A percentile compares a stretch with the other conserved stretches of the same genome.
Conservation (phyloP, 2,888 invertebrate genomes). For the Ecdyonurus torrentis region DNA sequence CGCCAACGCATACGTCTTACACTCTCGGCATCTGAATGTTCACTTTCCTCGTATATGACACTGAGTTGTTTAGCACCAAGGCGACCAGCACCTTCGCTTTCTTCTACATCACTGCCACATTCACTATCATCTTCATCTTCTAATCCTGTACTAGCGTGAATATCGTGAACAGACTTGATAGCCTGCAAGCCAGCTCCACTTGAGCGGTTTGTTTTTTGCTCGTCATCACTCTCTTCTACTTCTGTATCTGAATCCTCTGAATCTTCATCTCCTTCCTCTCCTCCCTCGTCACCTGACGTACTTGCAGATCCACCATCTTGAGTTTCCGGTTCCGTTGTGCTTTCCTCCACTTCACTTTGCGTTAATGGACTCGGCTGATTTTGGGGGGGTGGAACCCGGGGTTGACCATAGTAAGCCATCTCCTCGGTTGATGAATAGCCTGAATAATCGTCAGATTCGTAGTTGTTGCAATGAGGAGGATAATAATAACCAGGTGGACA, state of each 20-base stretch:
- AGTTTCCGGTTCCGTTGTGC: not conserved
- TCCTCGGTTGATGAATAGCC: slow-evolving; percentile 31
- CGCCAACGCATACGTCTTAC: slow-evolving; percentile 13
- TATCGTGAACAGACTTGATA: slow-evolving; percentile 35
- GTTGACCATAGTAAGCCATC: slow-evolving; percentile 22
- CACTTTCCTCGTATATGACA: slow-evolving; percentile 42
- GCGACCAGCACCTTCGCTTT: slow-evolving; percentile 16
- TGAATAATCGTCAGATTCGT: slow-evolving; percentile 14
- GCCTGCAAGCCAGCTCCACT: slow-evolving; percentile 25
- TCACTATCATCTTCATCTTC: slow-evolving; percentile 8
- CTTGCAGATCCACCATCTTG: not conserved
- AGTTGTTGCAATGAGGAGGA: not conserved
- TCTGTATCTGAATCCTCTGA: slow-evolving; percentile 18
- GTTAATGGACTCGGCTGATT: not conserved
- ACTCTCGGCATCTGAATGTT: slow-evolving; percentile 26
- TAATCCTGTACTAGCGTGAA: slow-evolving; percentile 26
- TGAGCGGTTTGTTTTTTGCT: slow-evolving; percentile 14
- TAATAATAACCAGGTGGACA: slow-evolving; percentile 13
- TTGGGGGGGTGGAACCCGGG: slow-evolving; percentile 5
- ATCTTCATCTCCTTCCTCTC: slow-evolving; percentile 10
- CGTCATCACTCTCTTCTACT: slow-evolving; percentile 19
- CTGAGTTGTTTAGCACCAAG: slow-evolving; percentile 33
- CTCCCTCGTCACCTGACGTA: not conserved
- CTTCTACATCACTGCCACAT: slow-evolving; percentile 18
- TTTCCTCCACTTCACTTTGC: not conserved